Percentiles rank a stretch among this genome's conserved stretches.
Conservation (phyloP, 2,888 invertebrate species). For the Sinelater perroti region DNA sequence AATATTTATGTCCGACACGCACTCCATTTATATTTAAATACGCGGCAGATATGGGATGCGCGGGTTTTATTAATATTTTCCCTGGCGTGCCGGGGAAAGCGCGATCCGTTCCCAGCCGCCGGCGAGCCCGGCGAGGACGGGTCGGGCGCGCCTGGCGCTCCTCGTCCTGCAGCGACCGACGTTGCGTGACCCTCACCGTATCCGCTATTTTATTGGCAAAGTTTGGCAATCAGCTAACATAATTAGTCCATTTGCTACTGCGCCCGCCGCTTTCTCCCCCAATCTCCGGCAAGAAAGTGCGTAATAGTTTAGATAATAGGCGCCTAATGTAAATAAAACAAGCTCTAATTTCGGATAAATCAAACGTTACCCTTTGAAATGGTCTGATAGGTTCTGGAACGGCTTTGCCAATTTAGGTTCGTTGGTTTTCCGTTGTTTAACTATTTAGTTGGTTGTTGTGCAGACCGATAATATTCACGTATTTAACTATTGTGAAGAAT, state of each 20-base stretch:
- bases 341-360: conserved; percentile 26
- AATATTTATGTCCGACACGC: conserved; percentile 25
- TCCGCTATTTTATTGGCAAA: conserved; percentile 42
- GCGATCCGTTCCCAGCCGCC: conserved; percentile 33
- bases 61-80: conserved; percentile 22
- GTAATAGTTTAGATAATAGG: conserved; percentile 35
- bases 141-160: conserved; percentile 12
- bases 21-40: too few species aligned
- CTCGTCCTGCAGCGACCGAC: conserved; percentile 34
- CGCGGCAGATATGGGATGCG: conserved; percentile 25
- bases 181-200: conserved; percentile 41
- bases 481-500: too few species aligned
- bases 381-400: too few species aligned
- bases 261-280: conserved; percentile 28
- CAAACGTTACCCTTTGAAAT: conserved; percentile 21
- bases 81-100: conserved; percentile 10
- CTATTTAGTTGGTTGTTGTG: too few species aligned
- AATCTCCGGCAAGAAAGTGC: conserved; percentile 31
- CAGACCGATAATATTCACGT: too few species aligned
- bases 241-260: conserved; percentile 42
- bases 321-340: conserved; percentile 36
- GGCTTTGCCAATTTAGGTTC: too few species aligned
- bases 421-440: too few species aligned
- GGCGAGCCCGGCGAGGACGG: not conserved
- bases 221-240: conserved; percentile 41